Conservation (phyloP, 1,140 invertebrate genomes). For the Tetragnatha versicolor region DNA sequence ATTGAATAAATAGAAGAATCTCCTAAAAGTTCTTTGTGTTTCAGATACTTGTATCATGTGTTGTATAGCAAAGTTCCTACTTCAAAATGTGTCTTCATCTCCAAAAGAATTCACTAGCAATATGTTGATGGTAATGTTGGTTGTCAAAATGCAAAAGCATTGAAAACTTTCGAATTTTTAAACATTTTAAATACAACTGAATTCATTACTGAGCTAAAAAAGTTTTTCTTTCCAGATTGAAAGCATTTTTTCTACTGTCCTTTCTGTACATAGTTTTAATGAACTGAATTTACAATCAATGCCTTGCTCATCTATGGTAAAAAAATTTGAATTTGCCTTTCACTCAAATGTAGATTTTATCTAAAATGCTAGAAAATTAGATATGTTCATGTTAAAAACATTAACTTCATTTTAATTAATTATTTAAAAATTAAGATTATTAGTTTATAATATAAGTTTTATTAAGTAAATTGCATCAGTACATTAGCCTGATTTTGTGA, state of each 20-base stretch:
- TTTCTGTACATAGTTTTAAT: background rate
- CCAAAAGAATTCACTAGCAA: background rate
- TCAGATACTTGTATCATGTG: constrained; percentile 2
- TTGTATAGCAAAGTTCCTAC: background rate
- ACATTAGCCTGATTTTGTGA: no score
- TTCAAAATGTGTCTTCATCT: constrained; percentile 9
- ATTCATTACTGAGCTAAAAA: background rate
- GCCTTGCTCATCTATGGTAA: constrained; percentile 11
- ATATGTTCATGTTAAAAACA: no score
- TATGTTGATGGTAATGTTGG: constrained; percentile 20
- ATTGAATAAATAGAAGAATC: no score
- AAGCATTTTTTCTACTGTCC: background rate
- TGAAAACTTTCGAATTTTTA: background rate
- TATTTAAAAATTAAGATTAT: no score
- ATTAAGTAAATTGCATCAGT: no score
- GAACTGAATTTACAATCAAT: background rate
- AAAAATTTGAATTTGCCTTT: background rate
- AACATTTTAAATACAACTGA: background rate
- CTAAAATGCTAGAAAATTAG: no score
- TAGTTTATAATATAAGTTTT: no score
- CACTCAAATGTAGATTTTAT: no score
- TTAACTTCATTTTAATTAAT: no score
- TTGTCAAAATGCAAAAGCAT: background rate
- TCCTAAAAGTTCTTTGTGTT: background rate
- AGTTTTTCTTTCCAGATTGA: background rate